These are phyloP conservation scores for Stegostoma tigrinum DNA, from an alignment of 2,113 vertebrate genomes.

Conservation along the genomic window DNA sequence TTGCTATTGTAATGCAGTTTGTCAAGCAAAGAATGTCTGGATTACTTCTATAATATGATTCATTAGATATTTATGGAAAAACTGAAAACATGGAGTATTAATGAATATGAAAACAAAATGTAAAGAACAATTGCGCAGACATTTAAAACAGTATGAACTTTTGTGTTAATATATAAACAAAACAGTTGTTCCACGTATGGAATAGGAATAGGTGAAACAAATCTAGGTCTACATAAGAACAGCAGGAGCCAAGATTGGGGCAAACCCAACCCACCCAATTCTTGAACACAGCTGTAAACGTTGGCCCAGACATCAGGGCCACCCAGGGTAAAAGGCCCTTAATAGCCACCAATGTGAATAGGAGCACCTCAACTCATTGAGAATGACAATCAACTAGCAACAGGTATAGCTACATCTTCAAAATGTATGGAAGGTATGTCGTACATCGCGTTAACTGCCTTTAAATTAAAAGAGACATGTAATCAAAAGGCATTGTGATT, in stretches of 20 bases:
- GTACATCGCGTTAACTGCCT: background rate
- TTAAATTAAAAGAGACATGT: background rate
- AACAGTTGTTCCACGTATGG: background rate
- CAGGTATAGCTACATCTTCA: background rate
- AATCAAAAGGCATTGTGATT: background rate
- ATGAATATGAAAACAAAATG: conserved; percentile 13
- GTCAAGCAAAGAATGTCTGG: background rate
- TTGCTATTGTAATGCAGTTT: background rate
- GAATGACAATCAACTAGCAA: background rate
- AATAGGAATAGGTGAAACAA: background rate
- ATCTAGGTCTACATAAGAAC: background rate
- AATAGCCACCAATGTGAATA: background rate
- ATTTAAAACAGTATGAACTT: background rate
- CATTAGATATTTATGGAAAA: background rate
- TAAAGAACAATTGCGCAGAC: background rate
- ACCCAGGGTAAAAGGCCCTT: background rate
- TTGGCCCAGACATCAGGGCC: background rate
- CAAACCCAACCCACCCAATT: background rate
- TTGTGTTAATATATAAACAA: background rate
- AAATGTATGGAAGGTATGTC: background rate
- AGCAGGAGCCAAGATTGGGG: background rate
- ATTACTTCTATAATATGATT: background rate
- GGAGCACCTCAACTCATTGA: background rate
- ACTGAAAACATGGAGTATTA: background rate
- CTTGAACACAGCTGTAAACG: background rate